Evolutionary conservation across 2,888 invertebrate species (phyloP), one percentile per base, ranked within the genome.

Genomic region (Caenorhabditis sinica): DNA sequence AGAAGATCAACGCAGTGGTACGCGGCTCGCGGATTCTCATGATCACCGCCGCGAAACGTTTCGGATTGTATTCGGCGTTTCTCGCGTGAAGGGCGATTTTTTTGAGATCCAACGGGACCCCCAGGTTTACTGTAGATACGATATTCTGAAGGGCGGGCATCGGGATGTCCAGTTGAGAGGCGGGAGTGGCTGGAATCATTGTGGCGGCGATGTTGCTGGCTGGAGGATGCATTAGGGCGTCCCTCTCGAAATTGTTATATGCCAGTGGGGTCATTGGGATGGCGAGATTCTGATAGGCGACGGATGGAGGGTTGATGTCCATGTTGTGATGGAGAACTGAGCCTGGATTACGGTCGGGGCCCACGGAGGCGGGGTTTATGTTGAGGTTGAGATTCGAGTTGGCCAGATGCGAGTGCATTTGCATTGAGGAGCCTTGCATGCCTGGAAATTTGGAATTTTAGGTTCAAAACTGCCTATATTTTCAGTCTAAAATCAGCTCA

Each of bases 31-130:
- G 95, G 89, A 95, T 95, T 91, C 95, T 93, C 98, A 99, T 99
- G 76, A 99, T 98, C 4, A 99, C 98, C 51, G 98, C 98, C 69
- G 98, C 97, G 94, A 99, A 99, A 92, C 98, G 96, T 94, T 98
- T 98, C 11, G 98, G 98, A 93, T 99, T 99, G 93, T 98, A 99
- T 93, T 99, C 98, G 1, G 98, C 98, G 94, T 99, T 99, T 93
- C 98, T 95, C 0, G 98, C 98, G 93, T 97, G 97, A 2, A 98
- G 94, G 0, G 98, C 98, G 90, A 99, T 99, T 94, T 96, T 97
- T 93, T 98, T 98, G 84, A 99, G 94, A 93, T 99, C 98, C 88
- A 98, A 94, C 94, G 96, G 97, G 93, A 97, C 97, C 91, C 91
- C 96, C 72, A 99, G 94, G 93, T 97, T 98, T 0, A 99, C 98